These are phyloP conservation scores for Anhinga rufa DNA, from an alignment of 2,113 vertebrate genomes.

Conservation along the genomic window DNA sequence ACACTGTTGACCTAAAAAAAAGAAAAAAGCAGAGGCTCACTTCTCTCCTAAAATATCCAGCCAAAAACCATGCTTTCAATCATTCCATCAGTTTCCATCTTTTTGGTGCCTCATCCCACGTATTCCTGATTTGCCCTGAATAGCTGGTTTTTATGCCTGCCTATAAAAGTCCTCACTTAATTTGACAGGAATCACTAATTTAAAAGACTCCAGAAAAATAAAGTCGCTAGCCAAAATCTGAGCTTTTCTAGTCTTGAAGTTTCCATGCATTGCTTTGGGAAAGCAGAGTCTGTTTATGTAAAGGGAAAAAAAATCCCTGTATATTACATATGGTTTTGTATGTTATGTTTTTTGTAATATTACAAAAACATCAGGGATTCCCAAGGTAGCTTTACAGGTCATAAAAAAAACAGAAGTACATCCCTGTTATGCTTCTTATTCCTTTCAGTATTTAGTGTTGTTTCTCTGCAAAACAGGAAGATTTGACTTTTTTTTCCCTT, in stretches of 20 bases:
- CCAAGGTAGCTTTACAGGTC: not conserved
- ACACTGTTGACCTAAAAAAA: not conserved
- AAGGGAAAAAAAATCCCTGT: not conserved
- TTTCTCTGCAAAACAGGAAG: not conserved
- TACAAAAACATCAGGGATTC: not conserved
- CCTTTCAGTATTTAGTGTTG: not conserved
- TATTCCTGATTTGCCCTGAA: not conserved
- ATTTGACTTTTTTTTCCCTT: not conserved
- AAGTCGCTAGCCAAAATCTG: not conserved
- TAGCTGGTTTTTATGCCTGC: not conserved
- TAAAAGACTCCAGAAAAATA: not conserved
- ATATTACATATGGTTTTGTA: no score
- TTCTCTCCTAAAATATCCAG: not conserved
- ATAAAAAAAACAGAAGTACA: not conserved
- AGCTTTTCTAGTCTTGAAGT: not conserved
- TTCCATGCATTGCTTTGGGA: not conserved
- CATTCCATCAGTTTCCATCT: not conserved
- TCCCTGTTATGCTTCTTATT: not conserved
- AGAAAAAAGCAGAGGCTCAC: not conserved
- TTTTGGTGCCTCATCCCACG: not conserved
- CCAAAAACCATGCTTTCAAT: not conserved
- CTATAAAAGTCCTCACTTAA: not conserved
- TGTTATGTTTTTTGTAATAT: no score
- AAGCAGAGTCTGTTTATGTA: not conserved
- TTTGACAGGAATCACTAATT: not conserved